Conservation (phyloP, 2,888 invertebrate genomes). For the Cancer borealis region DNA sequence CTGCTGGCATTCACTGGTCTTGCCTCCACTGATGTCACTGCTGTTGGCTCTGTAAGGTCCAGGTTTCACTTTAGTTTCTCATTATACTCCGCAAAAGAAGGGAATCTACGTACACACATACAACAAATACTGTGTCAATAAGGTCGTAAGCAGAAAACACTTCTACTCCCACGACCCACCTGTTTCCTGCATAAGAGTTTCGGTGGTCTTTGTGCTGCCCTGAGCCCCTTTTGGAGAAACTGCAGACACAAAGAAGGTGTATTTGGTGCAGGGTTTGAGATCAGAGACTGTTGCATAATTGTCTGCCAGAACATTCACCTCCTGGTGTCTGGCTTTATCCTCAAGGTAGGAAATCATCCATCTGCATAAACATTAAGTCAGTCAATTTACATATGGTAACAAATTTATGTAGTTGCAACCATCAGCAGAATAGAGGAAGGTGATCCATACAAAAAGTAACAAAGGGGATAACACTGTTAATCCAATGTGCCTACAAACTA, state of each 20-base stretch:
- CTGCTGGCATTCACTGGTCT: background rate
- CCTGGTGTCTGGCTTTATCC: background rate
- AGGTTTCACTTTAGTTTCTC: background rate
- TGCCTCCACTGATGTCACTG: slow-evolving; percentile 47
- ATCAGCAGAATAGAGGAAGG: too few relatives aligned
- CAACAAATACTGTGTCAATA: background rate
- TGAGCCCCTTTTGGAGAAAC: slow-evolving; percentile 38
- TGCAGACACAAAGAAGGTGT: slow-evolving; percentile 55
- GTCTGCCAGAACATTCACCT: background rate
- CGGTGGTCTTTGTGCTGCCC: slow-evolving; percentile 44
- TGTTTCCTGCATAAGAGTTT: slow-evolving; percentile 32
- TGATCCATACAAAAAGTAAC: too few relatives aligned
- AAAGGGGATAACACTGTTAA: too few relatives aligned
- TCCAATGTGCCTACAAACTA: too few relatives aligned
- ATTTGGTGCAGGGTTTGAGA: slow-evolving; percentile 48
- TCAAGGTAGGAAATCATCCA: slow-evolving; percentile 43
- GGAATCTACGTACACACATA: background rate
- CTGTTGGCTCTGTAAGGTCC: slow-evolving; percentile 52
- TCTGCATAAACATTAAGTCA: background rate
- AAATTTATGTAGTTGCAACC: too few relatives aligned
- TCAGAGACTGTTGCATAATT: slow-evolving; percentile 44
- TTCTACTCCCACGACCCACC: slow-evolving; percentile 36
- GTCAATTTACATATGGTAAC: too few relatives aligned
- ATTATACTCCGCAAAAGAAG: background rate
- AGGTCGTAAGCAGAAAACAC: background rate